These are phyloP conservation scores for Drosophila quinaria DNA, from an alignment of 2,888 invertebrate genomes.

Conservation along the genomic window DNA sequence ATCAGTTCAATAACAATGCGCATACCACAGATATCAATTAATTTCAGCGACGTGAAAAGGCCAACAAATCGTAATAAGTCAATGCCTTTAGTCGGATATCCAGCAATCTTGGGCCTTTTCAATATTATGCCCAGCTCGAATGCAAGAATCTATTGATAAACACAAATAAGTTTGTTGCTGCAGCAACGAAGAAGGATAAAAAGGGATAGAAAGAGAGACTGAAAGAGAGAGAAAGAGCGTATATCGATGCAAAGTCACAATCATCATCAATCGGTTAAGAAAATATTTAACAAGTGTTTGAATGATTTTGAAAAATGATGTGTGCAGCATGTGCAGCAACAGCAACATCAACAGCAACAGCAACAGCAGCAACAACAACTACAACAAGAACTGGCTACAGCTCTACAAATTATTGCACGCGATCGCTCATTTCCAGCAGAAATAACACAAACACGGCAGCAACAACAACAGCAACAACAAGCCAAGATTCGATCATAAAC, in stretches of 20 bases:
- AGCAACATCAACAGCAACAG: conserved; percentile 21
- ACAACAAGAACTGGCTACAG: conserved; percentile 36
- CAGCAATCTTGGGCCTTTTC: conserved; percentile 39
- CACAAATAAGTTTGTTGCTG: conserved; percentile 69
- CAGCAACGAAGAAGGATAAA: conserved; percentile 45
- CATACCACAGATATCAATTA: conserved; percentile 81
- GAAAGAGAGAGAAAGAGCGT: not conserved
- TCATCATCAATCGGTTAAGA: conserved; percentile 83
- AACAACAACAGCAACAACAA: conserved; percentile 40
- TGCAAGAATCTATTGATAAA: conserved; percentile 73
- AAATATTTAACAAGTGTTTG: conserved; percentile 85
- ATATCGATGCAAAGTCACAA: conserved; percentile 68
- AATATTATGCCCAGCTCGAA: conserved; percentile 33
- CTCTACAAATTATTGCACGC: conserved; percentile 78
- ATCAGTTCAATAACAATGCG: conserved; percentile 64
- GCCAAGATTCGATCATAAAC: conserved; percentile 52
- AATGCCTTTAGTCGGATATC: conserved; percentile 56
- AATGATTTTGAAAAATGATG: conserved; percentile 85
- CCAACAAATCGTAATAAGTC: conserved; percentile 81
- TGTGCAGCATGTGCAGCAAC: conserved; percentile 66
- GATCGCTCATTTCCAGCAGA: conserved; percentile 81
- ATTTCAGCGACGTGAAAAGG: conserved; percentile 79
- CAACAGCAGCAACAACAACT: conserved; percentile 14
- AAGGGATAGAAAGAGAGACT: not conserved
- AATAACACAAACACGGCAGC: conserved; percentile 74